Evolutionary conservation across 1,140 invertebrate genomes (phyloP), one percentile per base, ranked within the genome.

Genomic region (Drosophila sucinea): DNA sequence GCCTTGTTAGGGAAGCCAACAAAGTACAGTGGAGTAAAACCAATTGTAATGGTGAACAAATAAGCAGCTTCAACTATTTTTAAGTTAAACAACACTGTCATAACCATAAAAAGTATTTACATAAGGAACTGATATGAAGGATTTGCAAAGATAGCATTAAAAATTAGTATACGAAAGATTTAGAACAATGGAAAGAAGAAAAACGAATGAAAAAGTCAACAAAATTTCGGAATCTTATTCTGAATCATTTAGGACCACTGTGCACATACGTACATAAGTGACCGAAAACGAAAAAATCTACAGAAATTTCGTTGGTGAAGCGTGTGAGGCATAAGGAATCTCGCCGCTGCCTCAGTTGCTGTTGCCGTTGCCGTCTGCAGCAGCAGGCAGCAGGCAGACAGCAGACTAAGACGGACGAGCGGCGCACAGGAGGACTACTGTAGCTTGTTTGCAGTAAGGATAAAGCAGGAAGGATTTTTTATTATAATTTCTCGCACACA

Each of bases 401-500:
- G 44, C 55, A 44, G 67, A 41, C 33, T 8, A 10, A 27, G 23
- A 27, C 40, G 40, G 47, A 38, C 30, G 17, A 33, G 40, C 44
- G 54, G 47, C 8, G 51, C 10, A 32, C 35, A 35, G 27, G 41
- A 35, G 17, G 41, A 51, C 23, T 69, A 60, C 40, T 76, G 69
- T 54, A 17, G 65, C 54, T 82, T 73, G 67, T 74, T 77, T 82
- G 60, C 67, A 17, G 35, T 70, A 77, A 69, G 79, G 64, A 82
- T 70, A 76, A 70, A 61, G 73, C 56, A 60, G 66, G 35, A 61
- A 70, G 70, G 77, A 69, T 66, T 71, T 79, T 63, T 65, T 75
- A 67, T 83, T 70, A 79, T 83, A 84, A 81, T 75, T 82, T 79
- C 58, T 65, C 29, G 63, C 68, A 44, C 54, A 71, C 58, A 30